Base-by-base conservation (phyloP, 1,140 invertebrate species). In the Leptinotarsa undecemlineata region DNA sequence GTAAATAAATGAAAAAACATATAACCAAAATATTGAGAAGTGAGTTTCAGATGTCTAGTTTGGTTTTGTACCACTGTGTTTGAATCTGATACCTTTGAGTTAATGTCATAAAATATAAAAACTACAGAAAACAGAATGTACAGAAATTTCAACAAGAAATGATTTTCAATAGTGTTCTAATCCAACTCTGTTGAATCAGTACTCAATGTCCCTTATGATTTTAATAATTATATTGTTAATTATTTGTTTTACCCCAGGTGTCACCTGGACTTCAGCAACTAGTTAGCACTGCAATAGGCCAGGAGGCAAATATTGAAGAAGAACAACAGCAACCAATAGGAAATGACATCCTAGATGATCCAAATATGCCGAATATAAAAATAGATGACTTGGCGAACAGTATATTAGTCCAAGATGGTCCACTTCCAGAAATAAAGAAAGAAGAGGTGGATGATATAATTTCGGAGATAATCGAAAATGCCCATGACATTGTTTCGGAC, bases 381-480 rank as follows among this genome's bases (percentile, higher is more conserved):
- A 81, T 83, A 26, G 84, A 84, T 66, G 84, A 84, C 71, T 77
- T 85, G 48, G 82, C 83, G 26, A 83, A 80, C 67, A 83, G 83
- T 51, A 84, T 84, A 33, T 74, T 84, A 17, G 79, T 80, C 3
- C 77, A 78, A 15, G 83, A 83, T 75, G 82, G 81, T 64, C 81
- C 82, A 2, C 76, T 84, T 19, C 82, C 84, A 21, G 84, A 85
- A 75, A 84, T 84, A 21, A 84, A 83, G 73, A 83, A 83, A 72
- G 81, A 84, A 74, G 84, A 85, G 72, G 84, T 84, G 17, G 84
- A 85, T 74, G 82, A 81, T 33, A 83, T 84, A 63, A 84, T 85
- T 48, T 84, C 82, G 13, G 81, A 85, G 72, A 78, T 83, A 73
- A 85, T 85, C 70, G 83, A 85, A 74, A 82, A 85, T 75, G 81